Evolutionary conservation across 2,113 vertebrate genomes (phyloP).

Genomic region (Dromaius novaehollandiae): DNA sequence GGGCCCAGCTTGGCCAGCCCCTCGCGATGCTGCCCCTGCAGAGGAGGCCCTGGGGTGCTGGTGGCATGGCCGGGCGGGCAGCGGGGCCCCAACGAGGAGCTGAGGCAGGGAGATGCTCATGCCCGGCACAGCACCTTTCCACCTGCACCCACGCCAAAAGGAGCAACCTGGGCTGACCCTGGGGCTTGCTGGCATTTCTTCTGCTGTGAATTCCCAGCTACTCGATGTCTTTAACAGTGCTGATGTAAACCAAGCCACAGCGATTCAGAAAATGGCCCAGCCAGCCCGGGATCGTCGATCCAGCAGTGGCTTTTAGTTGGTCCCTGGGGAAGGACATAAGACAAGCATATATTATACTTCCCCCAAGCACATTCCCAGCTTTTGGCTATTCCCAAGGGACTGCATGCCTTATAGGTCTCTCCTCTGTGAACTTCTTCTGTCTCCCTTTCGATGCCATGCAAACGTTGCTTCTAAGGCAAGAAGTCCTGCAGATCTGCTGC

Average conservation of each 20-base stretch:
- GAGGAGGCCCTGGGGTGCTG: background rate
- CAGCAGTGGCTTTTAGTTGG: background rate
- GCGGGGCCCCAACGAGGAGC: background rate
- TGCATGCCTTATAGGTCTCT: background rate
- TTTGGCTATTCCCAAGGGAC: background rate
- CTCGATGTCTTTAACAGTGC: too few relatives aligned
- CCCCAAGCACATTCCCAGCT: background rate
- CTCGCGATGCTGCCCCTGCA: background rate
- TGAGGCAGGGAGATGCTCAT: background rate
- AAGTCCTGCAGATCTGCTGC: too few relatives aligned
- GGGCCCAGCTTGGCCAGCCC: background rate
- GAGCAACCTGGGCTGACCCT: rapidly evolving
- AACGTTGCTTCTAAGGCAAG: background rate
- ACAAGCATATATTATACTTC: background rate
- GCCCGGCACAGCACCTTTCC: background rate
- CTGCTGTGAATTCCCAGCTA: rapidly evolving
- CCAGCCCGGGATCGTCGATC: rapidly evolving
- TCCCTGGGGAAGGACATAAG: background rate
- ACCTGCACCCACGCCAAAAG: rapidly evolving
- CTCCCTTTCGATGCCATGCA: background rate
- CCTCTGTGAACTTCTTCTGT: background rate
- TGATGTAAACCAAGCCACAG: rapidly evolving
- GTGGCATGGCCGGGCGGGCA: too few relatives aligned
- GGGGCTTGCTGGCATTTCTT: background rate
- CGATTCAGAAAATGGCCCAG: too few relatives aligned